Base-by-base conservation (phyloP, 1,140 invertebrate species). In the Trichogramma pretiosum region DNA sequence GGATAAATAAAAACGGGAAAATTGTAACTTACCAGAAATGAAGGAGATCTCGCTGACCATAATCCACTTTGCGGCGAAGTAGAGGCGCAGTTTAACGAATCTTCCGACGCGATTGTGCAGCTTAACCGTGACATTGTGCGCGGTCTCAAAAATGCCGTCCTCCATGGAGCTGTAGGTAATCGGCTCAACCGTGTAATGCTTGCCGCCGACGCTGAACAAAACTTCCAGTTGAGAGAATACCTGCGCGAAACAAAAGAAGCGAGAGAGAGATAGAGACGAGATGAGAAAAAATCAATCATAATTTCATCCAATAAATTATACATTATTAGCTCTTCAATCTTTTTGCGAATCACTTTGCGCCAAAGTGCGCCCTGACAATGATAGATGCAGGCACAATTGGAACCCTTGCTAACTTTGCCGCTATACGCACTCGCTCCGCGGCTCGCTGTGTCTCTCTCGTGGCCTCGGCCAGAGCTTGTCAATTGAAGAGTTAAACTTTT, bases 11-110 rank as follows among this genome's bases (percentile, higher is more conserved):
- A n/a, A n/a, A n/a, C n/a, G n/a, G n/a, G 38, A 35, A 28, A 10
- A 47, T 22, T 50, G 14, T 13, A 41, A 61, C 73, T 79, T 56
- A 85, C 84, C 82, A 11, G 85, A 88, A 57, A 86, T 82, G 58
- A 88, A 89, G 5, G 80, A 80, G 36, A 93, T 76, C 72, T 94
- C 91, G 66, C 87, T 90, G 56, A 95, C 79, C 67, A 95, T 81
- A 50, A 95, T 87, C 89, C 89, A 94, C 42, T 80, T 76, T 4
- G 87, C 78, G 7, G 87, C 82, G 68, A 93, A 94, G 56, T 78
- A 78, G 10, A 93, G 71, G 56, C 84, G 80, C 13, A 93, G 73
- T 56, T 86, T 86, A 21, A 93, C 81, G 70, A 83, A 90, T 59
- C 79, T 77, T 4, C 87, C 90, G 21, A 93, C 77, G 7, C 86